Conservation (phyloP, 2,113 vertebrate genomes). For the Protomyctophum bolini region DNA sequence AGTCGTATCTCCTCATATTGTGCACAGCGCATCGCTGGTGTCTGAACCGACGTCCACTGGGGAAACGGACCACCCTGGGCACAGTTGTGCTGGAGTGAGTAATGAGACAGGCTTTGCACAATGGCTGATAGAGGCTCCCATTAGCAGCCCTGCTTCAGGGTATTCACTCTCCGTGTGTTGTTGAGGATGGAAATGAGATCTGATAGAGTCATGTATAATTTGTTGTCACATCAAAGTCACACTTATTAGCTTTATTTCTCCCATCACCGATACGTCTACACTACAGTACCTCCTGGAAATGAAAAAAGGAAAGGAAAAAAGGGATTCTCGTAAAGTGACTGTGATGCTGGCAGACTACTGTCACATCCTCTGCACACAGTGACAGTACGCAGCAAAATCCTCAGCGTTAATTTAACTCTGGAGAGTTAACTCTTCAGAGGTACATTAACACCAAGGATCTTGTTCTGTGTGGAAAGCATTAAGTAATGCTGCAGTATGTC, state of each 20-base stretch:
- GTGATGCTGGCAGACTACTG: constrained; percentile 41
- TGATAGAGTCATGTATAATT: constrained; percentile 76
- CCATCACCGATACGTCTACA: constrained; percentile 66
- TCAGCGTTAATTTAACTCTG: constrained; percentile 48
- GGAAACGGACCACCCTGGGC: constrained; percentile 72
- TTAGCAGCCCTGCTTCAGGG: constrained; percentile 77
- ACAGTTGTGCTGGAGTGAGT: constrained; percentile 74
- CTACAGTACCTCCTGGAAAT: constrained; percentile 70
- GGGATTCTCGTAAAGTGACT: constrained; percentile 25
- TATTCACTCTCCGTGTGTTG: constrained; percentile 68
- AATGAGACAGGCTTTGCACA: constrained; percentile 74
- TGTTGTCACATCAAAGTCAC: constrained; percentile 79
- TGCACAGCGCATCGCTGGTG: constrained; percentile 52
- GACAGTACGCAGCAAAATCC: constrained; percentile 27
- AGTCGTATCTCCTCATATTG: constrained; percentile 34
- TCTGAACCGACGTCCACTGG: constrained; percentile 66
- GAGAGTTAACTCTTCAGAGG: constrained; percentile 5
- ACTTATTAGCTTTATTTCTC: constrained; percentile 77
- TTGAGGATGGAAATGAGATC: constrained; percentile 73
- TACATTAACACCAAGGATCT: no score
- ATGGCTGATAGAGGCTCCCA: constrained; percentile 74
- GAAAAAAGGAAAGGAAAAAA: no score
- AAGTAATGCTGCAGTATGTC: no score
- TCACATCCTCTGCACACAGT: constrained; percentile 9
- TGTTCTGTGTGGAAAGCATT: no score